Percentiles rank a stretch among this genome's conserved stretches.
phyloP scores from a whole-genome alignment of 2,113 vertebrate species.

The Morone chrysops region DNA sequence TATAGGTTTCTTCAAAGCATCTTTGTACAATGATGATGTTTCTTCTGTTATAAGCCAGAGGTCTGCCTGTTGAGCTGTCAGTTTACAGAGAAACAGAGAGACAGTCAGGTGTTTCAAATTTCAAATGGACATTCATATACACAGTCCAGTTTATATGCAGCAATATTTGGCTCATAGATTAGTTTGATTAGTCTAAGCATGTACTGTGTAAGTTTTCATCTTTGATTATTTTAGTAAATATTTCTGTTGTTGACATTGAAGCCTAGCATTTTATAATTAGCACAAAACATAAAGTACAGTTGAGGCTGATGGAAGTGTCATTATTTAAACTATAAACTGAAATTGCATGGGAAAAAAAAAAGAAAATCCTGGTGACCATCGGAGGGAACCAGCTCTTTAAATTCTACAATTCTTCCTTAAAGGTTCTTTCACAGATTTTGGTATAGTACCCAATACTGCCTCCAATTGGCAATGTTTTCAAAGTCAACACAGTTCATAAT shows the following conservation, averaged over 20 bases:
- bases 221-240: too few relatives aligned
- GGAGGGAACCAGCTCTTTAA: background rate
- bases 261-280: too few relatives aligned
- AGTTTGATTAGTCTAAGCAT: background rate
- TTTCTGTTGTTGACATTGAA: too few relatives aligned
- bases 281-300: too few relatives aligned
- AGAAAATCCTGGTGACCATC: background rate
- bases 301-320: too few relatives aligned
- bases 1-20: conserved; percentile 10
- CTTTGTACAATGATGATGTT: conserved; percentile 2
- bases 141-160: too few relatives aligned
- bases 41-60: background rate
- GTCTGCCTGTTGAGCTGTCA: background rate
- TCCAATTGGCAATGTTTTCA: background rate
- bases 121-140: background rate
- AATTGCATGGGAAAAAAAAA: background rate
- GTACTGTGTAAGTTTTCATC: too few relatives aligned
- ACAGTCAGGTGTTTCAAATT: background rate
- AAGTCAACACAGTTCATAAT: background rate
- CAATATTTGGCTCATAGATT: conserved; percentile 1
- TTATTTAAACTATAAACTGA: too few relatives aligned
- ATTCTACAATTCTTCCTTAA: too few relatives aligned
- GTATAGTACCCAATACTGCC: background rate
- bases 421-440: background rate
- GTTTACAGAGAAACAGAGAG: too few relatives aligned